Base-by-base conservation (phyloP, 2,888 invertebrate species). In the Amphimallon solstitiale region DNA sequence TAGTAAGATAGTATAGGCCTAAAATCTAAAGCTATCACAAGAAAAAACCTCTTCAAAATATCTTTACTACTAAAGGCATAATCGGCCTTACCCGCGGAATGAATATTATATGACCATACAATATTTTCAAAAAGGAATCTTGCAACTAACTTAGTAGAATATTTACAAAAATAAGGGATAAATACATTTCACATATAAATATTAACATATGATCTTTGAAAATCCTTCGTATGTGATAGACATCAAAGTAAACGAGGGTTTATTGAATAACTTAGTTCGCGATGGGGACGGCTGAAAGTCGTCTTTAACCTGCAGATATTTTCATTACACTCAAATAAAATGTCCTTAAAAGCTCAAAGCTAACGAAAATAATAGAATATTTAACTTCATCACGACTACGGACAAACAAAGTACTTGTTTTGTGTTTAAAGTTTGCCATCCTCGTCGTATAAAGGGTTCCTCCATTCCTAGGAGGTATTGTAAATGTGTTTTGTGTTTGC, bases 351-450 rank as follows among this genome's bases (percentile, higher is more conserved):
- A 35, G 51, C 51, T 51, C 51, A 51, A 51, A 51, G 51, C 51
- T 51, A 51, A 51, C 51, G 51, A 37, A 51, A 51, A 51, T 51
- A 51, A 51, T 51, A 51, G 51, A 51, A 51, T 51, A 51, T 35
- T 51, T 35, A 51, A 51, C 17, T 51, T 34, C 51, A 35, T 51
- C 51, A 35, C 35, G 35, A 35, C 15, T 35, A 51, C 35, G 29
- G 29, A 29, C 29, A 29, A 35, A 15, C 17, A 34, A 51, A 51
- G 35, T 51, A 34, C 35, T 51, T 35, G 51, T 51, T 51, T 51
- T 34, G 51, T 51, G 51, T 51, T 51, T 35, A 51, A 35, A 51
- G 35, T 51, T 51, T 35, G 51, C 51, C 51, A 34, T 34, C 23
- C 14, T 49, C 14, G 29, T 51, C 23, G 51, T 35, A 51, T 35